Evolutionary conservation across 2,113 vertebrate species (phyloP).

Genomic region (Noctilio leporinus): DNA sequence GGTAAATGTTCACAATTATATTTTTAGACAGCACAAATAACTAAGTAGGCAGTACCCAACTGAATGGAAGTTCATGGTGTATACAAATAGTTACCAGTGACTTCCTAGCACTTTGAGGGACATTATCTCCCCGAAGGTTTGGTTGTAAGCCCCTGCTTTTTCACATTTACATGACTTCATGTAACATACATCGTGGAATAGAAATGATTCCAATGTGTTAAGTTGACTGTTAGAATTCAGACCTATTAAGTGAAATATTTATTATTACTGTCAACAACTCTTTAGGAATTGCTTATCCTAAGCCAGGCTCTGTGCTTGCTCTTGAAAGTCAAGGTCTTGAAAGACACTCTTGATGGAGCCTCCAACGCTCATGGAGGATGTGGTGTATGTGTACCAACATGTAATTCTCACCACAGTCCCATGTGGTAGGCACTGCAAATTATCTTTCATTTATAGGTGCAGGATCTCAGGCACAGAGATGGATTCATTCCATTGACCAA

Average conservation of each 20-base stretch:
- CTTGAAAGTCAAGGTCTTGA: background rate
- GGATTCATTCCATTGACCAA: background rate
- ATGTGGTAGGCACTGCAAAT: no score
- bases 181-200: background rate
- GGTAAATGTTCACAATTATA: background rate
- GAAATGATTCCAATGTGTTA: background rate
- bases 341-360: background rate
- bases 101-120: background rate
- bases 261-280: background rate
- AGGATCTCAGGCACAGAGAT: background rate
- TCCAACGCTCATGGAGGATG: background rate
- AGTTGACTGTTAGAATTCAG: background rate
- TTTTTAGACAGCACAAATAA: background rate
- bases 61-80: background rate
- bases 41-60: background rate
- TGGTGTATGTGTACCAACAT: no score
- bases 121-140: background rate
- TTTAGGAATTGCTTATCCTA: background rate
- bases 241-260: background rate
- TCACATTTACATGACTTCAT: background rate
- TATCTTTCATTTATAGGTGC: constrained; percentile 33
- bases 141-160: background rate
- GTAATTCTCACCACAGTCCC: background rate
- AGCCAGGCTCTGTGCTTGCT: background rate
- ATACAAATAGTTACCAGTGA: background rate